A percentile compares a stretch with the other conserved stretches of the same genome.
Conservation (phyloP, 1,140 invertebrate species). For the Parapsyche elsis region DNA sequence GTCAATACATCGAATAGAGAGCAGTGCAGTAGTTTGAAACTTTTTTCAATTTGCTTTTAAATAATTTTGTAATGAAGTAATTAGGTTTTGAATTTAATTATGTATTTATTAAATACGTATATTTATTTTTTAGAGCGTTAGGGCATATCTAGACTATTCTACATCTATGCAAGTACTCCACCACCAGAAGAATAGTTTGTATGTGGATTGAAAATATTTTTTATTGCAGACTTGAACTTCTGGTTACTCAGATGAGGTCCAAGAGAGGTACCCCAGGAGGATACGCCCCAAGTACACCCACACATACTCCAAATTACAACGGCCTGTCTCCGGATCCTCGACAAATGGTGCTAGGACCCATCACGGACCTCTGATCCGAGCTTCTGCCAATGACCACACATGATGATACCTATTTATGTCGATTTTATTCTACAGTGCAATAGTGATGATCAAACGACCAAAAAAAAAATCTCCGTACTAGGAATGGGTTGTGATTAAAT, state of each 20-base stretch:
- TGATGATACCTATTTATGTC: neutral
- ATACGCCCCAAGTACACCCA: conserved; percentile 57
- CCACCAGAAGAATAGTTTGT: neutral
- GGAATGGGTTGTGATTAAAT: neutral
- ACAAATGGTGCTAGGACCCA: conserved; percentile 64
- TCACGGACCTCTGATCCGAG: conserved; percentile 63
- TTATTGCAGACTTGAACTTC: conserved; percentile 63
- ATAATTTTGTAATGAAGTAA: too few relatives aligned
- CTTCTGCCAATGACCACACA: neutral
- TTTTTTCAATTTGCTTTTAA: too few relatives aligned
- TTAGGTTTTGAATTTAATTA: too few relatives aligned
- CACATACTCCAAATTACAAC: conserved; percentile 60
- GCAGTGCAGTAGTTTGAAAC: too few relatives aligned
- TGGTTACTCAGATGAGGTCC: conserved; percentile 65
- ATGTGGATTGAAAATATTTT: neutral
- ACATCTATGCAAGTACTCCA: neutral
- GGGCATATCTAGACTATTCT: too few relatives aligned
- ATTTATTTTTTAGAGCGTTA: too few relatives aligned
- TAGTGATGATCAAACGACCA: neutral
- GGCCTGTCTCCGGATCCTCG: conserved; percentile 60
- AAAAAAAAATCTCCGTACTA: neutral
- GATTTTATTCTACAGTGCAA: neutral
- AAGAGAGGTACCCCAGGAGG: conserved; percentile 60
- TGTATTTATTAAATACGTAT: too few relatives aligned
- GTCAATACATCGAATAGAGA: too few relatives aligned